Base-by-base conservation (phyloP, 2,888 invertebrate genomes). In the Drepanosiphum platanoidis region DNA sequence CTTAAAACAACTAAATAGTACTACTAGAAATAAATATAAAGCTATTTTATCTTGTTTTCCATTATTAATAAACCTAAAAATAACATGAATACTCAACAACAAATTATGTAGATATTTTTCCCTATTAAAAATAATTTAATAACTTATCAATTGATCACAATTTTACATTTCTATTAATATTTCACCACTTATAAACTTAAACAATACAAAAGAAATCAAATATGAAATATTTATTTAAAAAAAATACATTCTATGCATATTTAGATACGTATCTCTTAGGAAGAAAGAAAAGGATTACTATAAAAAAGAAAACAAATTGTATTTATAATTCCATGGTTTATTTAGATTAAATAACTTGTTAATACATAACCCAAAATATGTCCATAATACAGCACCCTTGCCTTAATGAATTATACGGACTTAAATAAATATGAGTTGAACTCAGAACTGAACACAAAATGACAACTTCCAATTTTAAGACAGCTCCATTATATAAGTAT, bases 401-500 rank as follows among this genome's bases (percentile, higher is more conserved):
- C 58, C 81, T 82, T 82, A 71, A 71, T 81, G 39, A 81, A 81
- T 32, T 71, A 72, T 61, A 72, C 15, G 58, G 72, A 72, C 42
- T 72, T 39, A 82, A 80, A 81, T 58, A 39, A 70, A 58, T 64
- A 11, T 27, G 52, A 71, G 9, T 36, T 30, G 18, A 70, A 81
- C 36, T 71, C 27, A 30, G 18, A 80, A 58, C n/a, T 81, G 36
- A 81, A 58, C 58, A 80, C 80, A 81, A 52, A 36, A 34, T 52
- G 80, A 72, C 71, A 81, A 58, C 71, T 81, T 81, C 70, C 52
- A 81, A 79, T 58, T 82, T 72, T 72, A 82, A 82, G 61, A 82
- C 27, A 71, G 61, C 58, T 81, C 22, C 11, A 81, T 58, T 15
- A 58, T 61, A 61, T 13, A n/a, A n/a, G n/a, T n/a, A 68, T 11